Base-by-base conservation (phyloP, 23 tunicate genomes). In the Clavelina lepadiformis region DNA sequence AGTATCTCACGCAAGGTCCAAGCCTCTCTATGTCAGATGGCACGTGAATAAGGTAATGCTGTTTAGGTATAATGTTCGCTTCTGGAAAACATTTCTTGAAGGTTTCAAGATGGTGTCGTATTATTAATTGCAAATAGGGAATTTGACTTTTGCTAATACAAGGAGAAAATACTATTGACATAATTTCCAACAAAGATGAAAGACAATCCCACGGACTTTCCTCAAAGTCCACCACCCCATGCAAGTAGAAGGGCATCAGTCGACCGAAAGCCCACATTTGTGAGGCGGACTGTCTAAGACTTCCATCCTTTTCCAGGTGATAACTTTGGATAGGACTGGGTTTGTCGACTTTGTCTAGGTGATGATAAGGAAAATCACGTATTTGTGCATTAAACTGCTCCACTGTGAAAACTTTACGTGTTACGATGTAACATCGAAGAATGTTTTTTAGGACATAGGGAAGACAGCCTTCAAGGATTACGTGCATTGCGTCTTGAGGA, bases 401-500 rank as follows among this genome's bases (percentile, higher is more conserved):
- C 44, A 61, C 34, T 1, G 36, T 61, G 3, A 61, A 33, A 29
- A 31, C 34, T 11, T 61, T 61, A 15, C 15, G 46, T 7, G 34
- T 25, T 11, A 61, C n/a, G n/a, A n/a, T 31, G 26, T 18, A 61
- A 33, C 35, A 23, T 3, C 2, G 3, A 18, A 61, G 46, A 23
- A 61, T 27, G 1, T 31, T 25, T 61, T 27, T 61, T 3, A 61
- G 34, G 24, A 46, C 35, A 33, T 61, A 61, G 23, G 67, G 67
- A 19, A 61, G 28, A 33, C 67, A 61, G 1, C 67, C 67, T 31
- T 29, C 67, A 18, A 61, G 46, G 34, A 61, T 45, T 18, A 61
- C 35, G 67, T 61, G 67, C 67, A 61, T 61, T 13, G 35, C 7
- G 67, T 61, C 67, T 31, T 61, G 67, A 8, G 67, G 67, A 19